These are phyloP conservation scores for Balearica regulorum DNA, from an alignment of 2,797 vertebrate species.

Conservation along the genomic window DNA sequence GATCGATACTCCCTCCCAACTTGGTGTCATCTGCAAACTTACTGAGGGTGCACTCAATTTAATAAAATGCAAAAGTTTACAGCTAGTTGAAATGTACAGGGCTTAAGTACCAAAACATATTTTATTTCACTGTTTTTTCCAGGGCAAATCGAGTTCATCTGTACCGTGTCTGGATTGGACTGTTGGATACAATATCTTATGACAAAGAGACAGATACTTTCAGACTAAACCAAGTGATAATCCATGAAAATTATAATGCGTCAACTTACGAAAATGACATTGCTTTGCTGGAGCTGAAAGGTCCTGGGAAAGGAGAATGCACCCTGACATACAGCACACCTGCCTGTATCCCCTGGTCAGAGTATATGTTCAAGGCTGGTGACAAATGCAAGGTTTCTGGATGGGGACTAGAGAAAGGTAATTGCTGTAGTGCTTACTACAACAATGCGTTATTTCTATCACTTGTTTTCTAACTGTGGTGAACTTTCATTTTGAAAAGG, in stretches of 20 bases:
- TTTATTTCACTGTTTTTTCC: not conserved
- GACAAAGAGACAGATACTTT: slow-evolving; percentile 62
- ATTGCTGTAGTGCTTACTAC: not conserved
- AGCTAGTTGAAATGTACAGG: not conserved
- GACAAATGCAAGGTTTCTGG: slow-evolving; percentile 88
- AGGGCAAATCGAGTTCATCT: slow-evolving; percentile 71
- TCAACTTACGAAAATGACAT: slow-evolving; percentile 88
- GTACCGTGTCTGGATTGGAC: slow-evolving; percentile 81
- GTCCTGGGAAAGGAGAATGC: slow-evolving; percentile 5
- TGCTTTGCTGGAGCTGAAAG: slow-evolving; percentile 83
- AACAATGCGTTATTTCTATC: not conserved
- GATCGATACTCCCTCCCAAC: too few relatives aligned
- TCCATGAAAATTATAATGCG: slow-evolving; percentile 81
- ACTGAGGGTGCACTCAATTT: too few relatives aligned
- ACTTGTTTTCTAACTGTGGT: not conserved
- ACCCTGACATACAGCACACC: slow-evolving; percentile 57
- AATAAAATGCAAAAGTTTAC: not conserved
- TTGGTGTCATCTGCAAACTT: too few relatives aligned
- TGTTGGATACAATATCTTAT: slow-evolving; percentile 61
- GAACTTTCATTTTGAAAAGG: not conserved
- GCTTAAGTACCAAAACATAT: not conserved
- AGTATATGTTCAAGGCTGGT: slow-evolving; percentile 78
- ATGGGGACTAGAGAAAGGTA: slow-evolving; percentile 87
- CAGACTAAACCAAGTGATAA: slow-evolving; percentile 67
- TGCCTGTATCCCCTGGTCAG: slow-evolving; percentile 89